These are phyloP conservation scores for Machimus atricapillus DNA, from an alignment of 2,888 invertebrate species.

Conservation along the genomic window DNA sequence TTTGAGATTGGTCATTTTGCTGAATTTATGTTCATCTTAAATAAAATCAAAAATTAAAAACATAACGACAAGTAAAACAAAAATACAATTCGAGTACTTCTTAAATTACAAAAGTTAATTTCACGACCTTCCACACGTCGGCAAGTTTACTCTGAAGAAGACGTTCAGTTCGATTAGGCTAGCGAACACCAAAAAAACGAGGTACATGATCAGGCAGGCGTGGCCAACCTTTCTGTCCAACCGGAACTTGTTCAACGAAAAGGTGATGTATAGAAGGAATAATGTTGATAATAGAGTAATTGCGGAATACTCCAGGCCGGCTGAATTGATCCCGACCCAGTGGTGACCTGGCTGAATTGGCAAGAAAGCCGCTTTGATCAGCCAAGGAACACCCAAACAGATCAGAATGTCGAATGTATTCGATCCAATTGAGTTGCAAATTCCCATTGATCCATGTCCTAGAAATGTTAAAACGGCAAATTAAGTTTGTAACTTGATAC, in stretches of 20 bases:
- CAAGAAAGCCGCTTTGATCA: slow-evolving; percentile 84
- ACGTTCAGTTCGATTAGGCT: slow-evolving; percentile 92
- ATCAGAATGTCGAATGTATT: slow-evolving; percentile 90
- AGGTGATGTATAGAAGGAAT: slow-evolving; percentile 81
- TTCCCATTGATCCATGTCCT: slow-evolving; percentile 92
- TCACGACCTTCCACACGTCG: slow-evolving; percentile 75
- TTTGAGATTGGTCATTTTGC: neutral
- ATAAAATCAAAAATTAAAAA: slow-evolving; percentile 24
- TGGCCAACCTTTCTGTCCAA: slow-evolving; percentile 85
- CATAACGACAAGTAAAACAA: slow-evolving; percentile 9
- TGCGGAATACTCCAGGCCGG: slow-evolving; percentile 89
- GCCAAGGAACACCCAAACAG: slow-evolving; percentile 86
- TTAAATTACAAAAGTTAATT: slow-evolving; percentile 17
- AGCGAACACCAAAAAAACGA: slow-evolving; percentile 84
- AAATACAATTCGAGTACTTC: neutral
- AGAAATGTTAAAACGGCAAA: slow-evolving; percentile 46
- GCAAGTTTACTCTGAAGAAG: slow-evolving; percentile 89
- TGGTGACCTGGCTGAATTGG: slow-evolving; percentile 81
- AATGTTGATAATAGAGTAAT: slow-evolving; percentile 87
- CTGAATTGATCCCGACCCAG: slow-evolving; percentile 87
- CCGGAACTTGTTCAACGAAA: slow-evolving; percentile 86
- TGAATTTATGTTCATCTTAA: slow-evolving; percentile 22
- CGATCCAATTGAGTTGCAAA: slow-evolving; percentile 89
- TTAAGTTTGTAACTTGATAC: neutral
- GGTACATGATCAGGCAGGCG: slow-evolving; percentile 86